Base-by-base conservation (phyloP, 2,113 vertebrate genomes). In the Phodopus roborovskii region DNA sequence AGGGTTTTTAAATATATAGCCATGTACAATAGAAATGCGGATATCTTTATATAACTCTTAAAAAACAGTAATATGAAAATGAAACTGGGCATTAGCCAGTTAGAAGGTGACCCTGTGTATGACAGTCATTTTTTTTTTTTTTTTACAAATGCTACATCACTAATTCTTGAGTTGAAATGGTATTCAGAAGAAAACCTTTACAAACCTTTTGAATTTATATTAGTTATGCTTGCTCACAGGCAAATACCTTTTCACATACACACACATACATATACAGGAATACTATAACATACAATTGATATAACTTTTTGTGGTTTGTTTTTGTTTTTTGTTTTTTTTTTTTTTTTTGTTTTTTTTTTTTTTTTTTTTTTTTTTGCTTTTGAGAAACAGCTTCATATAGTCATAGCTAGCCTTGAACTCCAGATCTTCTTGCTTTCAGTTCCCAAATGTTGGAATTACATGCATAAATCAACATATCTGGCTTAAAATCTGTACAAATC, bases 21-120 rank as follows among this genome's bases (percentile, higher is more conserved):
- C 94, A 95, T 92, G 39, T 97, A 86, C 85, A 96, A 53, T 45
- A 96, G 91, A 98, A 71, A 92, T 68, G 50, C 90, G 42, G 73
- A 48, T 96, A 10, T 74, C 22, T 88, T 68, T 94, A 92, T 95
- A 97, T 96, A 91, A 88, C 24, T 87, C 97, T 94, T 77, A 16
- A 26, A 48, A 50, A 58, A 73, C 56, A 86, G 87, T 17, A 62
- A 75, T 22, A 73, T 78, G 36, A 68, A 96, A 91, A 85, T 42
- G 42, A 82, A 93, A 71, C 15, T 48, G 22, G 17, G 1, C 24
- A 10, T 93, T 33, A 45, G 50, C 42, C 73, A 20, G 64, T n/a
- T 81, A 17, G 82, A 86, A 94, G 60, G 45, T 85, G 94, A 50
- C 77, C 36, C 66, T 79, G 48, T 8, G 39, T 28, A 82, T 30